Percentiles rank a stretch among this genome's conserved stretches.
These are phyloP conservation scores for Macrotus californicus DNA, from an alignment of 2,113 vertebrate species.

Conservation along the genomic window DNA sequence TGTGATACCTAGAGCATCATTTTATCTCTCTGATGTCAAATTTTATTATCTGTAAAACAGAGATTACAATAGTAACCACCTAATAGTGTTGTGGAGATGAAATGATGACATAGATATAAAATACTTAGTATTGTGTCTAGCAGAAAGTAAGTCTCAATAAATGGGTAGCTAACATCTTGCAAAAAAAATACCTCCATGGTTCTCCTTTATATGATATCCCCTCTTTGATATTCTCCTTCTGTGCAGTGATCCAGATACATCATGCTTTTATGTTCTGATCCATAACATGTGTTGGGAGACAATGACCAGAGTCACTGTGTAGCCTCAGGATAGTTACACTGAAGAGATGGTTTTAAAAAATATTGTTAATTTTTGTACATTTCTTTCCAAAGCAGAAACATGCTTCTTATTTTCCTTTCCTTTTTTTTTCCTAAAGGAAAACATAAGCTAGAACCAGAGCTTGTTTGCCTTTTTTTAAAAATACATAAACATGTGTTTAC, in stretches of 20 bases:
- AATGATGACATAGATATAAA: background rate
- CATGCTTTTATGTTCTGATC: background rate
- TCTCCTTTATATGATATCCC: background rate
- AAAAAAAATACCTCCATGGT: background rate
- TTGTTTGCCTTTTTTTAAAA: background rate
- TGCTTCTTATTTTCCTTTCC: background rate
- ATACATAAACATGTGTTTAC: conserved; percentile 43
- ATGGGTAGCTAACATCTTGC: background rate
- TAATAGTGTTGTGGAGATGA: background rate
- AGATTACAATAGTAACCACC: background rate
- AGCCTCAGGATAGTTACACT: background rate
- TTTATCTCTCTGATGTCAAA: background rate
- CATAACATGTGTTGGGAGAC: background rate
- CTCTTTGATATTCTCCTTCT: background rate
- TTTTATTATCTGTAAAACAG: background rate
- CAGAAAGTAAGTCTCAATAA: background rate
- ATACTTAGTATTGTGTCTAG: background rate
- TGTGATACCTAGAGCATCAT: background rate
- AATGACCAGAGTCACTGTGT: background rate
- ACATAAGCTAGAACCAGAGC: conserved; percentile 4
- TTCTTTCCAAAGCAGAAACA: conserved; percentile 4
- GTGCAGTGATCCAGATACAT: background rate
- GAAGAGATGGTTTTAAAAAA: background rate
- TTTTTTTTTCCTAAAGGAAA: conserved; percentile 8
- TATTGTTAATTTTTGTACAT: background rate